These are phyloP conservation scores for Diabrotica balteata DNA, from an alignment of 2,888 invertebrate genomes.

Conservation along the genomic window DNA sequence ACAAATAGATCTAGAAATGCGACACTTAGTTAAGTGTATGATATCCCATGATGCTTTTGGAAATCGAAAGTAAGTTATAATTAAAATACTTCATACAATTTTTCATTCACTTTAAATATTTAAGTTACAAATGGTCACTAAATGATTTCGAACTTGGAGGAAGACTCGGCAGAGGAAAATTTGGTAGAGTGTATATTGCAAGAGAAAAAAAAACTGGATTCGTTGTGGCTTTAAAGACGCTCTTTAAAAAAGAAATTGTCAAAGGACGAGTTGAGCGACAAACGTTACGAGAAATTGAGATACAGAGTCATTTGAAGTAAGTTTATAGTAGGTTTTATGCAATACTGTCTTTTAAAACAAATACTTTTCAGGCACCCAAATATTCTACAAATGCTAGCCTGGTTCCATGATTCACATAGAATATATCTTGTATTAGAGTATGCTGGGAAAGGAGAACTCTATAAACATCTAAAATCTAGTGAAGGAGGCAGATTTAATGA, in stretches of 20 bases:
- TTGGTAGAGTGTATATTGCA: slow-evolving; percentile 90
- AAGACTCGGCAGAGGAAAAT: slow-evolving; percentile 90
- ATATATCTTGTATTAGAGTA: slow-evolving; percentile 90
- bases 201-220: slow-evolving; percentile 80
- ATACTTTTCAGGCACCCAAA: slow-evolving; percentile 76
- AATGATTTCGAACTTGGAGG: slow-evolving; percentile 93
- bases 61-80: slow-evolving; percentile 62
- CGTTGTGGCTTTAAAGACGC: slow-evolving; percentile 79
- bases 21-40: slow-evolving; percentile 61
- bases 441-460: slow-evolving; percentile 86
- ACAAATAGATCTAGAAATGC: slow-evolving; percentile 50
- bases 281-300: slow-evolving; percentile 90
- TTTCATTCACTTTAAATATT: no score
- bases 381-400: slow-evolving; percentile 82
- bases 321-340: slow-evolving; percentile 18
- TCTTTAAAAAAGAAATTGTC: slow-evolving; percentile 83
- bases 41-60: slow-evolving; percentile 69
- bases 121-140: slow-evolving; percentile 73
- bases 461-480: slow-evolving; percentile 74
- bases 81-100: no score
- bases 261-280: slow-evolving; percentile 81
- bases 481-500: slow-evolving; percentile 72
- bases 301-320: slow-evolving; percentile 79
- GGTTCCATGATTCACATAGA: slow-evolving; percentile 86
- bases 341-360: neutral